Conservation (phyloP, 2,113 vertebrate genomes). For the Neomonachus schauinslandi region DNA sequence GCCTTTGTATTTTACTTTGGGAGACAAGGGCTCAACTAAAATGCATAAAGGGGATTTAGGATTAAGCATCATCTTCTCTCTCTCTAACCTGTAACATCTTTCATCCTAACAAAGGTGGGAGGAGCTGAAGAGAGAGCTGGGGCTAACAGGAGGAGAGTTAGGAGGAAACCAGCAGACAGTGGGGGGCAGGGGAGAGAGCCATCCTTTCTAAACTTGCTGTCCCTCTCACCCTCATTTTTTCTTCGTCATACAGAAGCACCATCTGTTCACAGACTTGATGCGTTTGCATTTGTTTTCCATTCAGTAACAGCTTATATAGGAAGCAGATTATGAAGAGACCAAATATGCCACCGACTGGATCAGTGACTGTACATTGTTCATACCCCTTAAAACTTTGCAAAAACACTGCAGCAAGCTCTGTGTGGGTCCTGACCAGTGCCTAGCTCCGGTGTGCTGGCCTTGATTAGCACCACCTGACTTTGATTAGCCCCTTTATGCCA, state of each 20-base stretch:
- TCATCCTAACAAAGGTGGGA: slow-evolving; percentile 85
- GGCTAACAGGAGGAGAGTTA: background rate
- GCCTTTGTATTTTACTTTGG: slow-evolving; percentile 74
- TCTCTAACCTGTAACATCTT: slow-evolving; percentile 83
- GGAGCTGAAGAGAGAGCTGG: slow-evolving; percentile 72
- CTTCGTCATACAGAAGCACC: slow-evolving; percentile 83
- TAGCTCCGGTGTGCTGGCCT: background rate
- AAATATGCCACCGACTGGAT: slow-evolving; percentile 71
- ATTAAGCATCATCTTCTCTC: slow-evolving; percentile 74
- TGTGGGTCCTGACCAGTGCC: background rate
- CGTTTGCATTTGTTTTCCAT: slow-evolving; percentile 82
- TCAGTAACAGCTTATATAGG: slow-evolving; percentile 79
- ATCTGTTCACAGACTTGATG: slow-evolving; percentile 84
- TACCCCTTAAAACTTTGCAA: slow-evolving; percentile 61
- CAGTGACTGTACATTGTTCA: slow-evolving; percentile 66
- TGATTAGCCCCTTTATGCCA: background rate
- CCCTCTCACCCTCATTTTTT: slow-evolving; percentile 79
- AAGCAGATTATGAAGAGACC: slow-evolving; percentile 82
- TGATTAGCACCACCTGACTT: background rate
- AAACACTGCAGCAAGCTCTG: slow-evolving; percentile 31
- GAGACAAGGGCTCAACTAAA: slow-evolving; percentile 75
- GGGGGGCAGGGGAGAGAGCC: slow-evolving; percentile 62
- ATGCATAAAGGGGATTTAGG: slow-evolving; percentile 81
- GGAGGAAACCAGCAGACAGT: background rate
- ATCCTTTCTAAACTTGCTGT: slow-evolving; percentile 77